A percentile compares a stretch with the other conserved stretches of the same genome.
These are phyloP conservation scores for Leucopsar rothschildi DNA, from an alignment of 2,113 vertebrate genomes.

Conservation along the genomic window DNA sequence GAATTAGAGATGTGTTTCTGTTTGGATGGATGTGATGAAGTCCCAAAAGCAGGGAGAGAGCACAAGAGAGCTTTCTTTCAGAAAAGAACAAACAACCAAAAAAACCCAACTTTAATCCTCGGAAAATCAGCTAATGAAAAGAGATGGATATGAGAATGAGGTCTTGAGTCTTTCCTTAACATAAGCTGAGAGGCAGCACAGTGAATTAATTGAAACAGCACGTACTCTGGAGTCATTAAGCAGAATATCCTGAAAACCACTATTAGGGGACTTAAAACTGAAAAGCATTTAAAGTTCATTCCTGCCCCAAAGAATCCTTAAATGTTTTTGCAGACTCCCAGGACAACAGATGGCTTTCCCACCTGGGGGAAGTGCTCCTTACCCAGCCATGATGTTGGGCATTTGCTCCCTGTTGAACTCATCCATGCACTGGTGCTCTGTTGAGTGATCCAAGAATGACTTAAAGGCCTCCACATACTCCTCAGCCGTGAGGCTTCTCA, in stretches of 20 bases:
- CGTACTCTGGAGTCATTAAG: not conserved
- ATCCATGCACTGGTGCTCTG: constrained; percentile 84
- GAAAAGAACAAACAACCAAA: not conserved
- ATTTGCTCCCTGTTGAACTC: constrained; percentile 78
- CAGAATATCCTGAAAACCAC: not conserved
- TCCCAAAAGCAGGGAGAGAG: not conserved
- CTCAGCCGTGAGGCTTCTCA: constrained; percentile 73
- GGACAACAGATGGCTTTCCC: not conserved
- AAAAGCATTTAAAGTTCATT: not conserved
- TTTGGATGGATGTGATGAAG: not conserved
- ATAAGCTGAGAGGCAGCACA: not conserved
- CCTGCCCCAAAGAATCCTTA: not conserved
- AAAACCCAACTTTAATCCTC: not conserved
- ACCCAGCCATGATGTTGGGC: constrained; percentile 76
- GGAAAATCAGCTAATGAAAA: constrained; percentile 31
- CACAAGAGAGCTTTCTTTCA: not conserved
- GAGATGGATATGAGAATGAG: not conserved
- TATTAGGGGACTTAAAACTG: not conserved
- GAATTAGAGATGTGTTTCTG: constrained; percentile 16
- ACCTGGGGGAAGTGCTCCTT: not conserved
- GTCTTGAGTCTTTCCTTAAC: not conserved
- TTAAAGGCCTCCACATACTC: constrained; percentile 79
- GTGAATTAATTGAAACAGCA: not conserved
- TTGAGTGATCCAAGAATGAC: constrained; percentile 81
- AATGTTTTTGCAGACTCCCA: not conserved